Percentiles rank a stretch among this genome's conserved stretches.
Evolutionary conservation across 1,140 invertebrate genomes (phyloP).

Genomic region (Aphidius ervi): DNA sequence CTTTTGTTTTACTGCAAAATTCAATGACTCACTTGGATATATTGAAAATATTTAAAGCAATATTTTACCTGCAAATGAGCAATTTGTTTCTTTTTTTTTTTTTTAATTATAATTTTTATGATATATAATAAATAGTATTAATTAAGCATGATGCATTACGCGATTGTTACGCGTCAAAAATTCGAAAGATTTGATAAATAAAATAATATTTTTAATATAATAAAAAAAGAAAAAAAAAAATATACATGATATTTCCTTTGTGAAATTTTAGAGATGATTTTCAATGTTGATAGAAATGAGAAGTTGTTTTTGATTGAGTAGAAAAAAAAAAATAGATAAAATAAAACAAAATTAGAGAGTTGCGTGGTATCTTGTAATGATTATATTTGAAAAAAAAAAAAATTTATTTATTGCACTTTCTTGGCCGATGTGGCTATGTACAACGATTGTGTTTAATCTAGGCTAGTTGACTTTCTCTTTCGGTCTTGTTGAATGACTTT

Average conservation of each 20-base stretch:
- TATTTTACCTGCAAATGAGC: too few relatives aligned
- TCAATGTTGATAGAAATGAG: too few relatives aligned
- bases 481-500: constrained; percentile 15
- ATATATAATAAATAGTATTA: too few relatives aligned
- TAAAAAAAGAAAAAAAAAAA: constrained; percentile 10
- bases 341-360: constrained; percentile 6
- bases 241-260: not conserved
- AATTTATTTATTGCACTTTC: constrained; percentile 38
- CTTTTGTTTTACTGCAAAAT: too few relatives aligned
- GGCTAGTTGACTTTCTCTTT: constrained; percentile 47
- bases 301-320: too few relatives aligned
- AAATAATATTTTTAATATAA: not conserved
- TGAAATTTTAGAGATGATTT: too few relatives aligned
- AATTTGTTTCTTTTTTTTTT: too few relatives aligned
- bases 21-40: too few relatives aligned
- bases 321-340: too few relatives aligned
- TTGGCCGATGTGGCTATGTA: constrained; percentile 25
- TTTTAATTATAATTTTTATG: too few relatives aligned
- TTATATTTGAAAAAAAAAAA: not conserved
- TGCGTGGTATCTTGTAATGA: constrained; percentile 21
- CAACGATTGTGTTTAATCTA: constrained; percentile 20
- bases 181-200: constrained; percentile 1
- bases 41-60: too few relatives aligned
- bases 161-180: constrained; percentile 13
- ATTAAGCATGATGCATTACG: constrained; percentile 4